Base-by-base conservation (phyloP, 2,888 invertebrate genomes). In the Cantharis lateralis region DNA sequence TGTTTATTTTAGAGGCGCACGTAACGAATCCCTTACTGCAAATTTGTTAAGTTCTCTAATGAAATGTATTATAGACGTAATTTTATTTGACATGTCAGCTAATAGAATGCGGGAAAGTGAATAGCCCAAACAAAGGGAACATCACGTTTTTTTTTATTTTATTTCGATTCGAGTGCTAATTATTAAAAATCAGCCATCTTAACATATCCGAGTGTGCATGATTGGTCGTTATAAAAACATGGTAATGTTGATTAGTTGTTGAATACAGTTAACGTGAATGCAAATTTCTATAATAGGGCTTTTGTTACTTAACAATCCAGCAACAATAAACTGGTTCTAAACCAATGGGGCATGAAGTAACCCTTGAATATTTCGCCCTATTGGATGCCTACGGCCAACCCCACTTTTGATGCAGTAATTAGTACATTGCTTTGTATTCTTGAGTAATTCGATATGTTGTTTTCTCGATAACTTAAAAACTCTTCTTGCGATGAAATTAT, bases 261-360 rank as follows among this genome's bases (percentile, higher is more conserved):
- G 85, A 85, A 85, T 85, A 84, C 83, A 84, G 84, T 85, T 85
- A 85, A 82, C 80, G 82, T 85, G 85, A 85, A 86, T 84, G 84
- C 84, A 86, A 86, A 84, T 83, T 80, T 82, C 80, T 77, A 84
- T 85, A 85, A 84, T 84, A 82, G 84, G 75, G 81, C 82, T 82
- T 83, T 85, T 84, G 85, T 83, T 82, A 81, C 81, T 84, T 82
- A 83, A 86, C 85, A 86, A 86, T 83, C 84, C 81, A 79, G 83
- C 80, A 84, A 86, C 86, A 86, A 87, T 86, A 85, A 85, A 85
- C 83, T 85, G 84, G 83, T 85, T 85, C 81, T 84, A 82, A 84
- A 84, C 86, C 86, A 86, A 86, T 86, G 84, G 84, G 84, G 85
- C 83, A 83, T 84, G 83, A 85, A 85, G 84, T 84, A 85, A 85